Percentiles rank a stretch among this genome's conserved stretches.
Conservation (phyloP, 2,113 vertebrate genomes). For the Hypocryptadius cinnamomeus region DNA sequence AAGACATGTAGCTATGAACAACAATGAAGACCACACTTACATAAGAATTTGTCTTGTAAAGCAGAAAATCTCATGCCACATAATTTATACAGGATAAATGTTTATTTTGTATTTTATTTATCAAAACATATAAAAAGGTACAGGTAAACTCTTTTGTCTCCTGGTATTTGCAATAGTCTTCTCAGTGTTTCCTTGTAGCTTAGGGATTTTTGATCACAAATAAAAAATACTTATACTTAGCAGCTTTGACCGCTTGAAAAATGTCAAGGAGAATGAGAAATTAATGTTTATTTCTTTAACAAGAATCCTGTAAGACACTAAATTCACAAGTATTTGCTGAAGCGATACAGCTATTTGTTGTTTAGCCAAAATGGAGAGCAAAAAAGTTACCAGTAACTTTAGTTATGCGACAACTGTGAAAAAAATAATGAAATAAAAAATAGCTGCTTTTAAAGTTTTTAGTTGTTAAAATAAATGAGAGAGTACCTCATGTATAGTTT, state of each 20-base stretch:
- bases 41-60: background rate
- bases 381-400: background rate
- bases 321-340: background rate
- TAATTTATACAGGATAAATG: background rate
- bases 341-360: background rate
- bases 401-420: background rate
- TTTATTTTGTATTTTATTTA: background rate
- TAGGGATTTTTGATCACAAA: background rate
- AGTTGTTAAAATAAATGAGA: background rate
- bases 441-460: background rate
- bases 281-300: background rate
- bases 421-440: background rate
- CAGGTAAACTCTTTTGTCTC: background rate
- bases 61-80: background rate
- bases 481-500: slow-evolving; percentile 76
- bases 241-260: background rate
- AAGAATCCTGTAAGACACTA: background rate
- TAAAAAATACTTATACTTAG: background rate
- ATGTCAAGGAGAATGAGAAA: background rate
- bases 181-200: background rate
- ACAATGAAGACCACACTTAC: background rate
- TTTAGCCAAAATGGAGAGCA: background rate
- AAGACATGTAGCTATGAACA: background rate
- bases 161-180: background rate
- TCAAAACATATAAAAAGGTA: background rate